phyloP scores from a whole-genome alignment of 2,113 vertebrate species.

The Sylvicapra grimmia region DNA sequence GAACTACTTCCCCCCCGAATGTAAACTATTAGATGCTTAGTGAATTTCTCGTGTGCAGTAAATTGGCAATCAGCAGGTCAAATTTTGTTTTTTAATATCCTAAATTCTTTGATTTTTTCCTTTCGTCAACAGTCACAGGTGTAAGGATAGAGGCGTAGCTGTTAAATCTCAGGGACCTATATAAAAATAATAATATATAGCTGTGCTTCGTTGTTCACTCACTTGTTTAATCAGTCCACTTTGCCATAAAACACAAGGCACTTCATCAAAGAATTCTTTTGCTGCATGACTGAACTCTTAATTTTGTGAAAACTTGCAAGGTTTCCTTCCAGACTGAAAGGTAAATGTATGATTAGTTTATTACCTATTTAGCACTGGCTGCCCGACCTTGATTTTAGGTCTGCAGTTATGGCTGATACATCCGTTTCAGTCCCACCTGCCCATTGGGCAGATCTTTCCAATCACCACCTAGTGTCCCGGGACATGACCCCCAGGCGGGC shows the following conservation, averaged over 20 bases:
- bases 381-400: not conserved
- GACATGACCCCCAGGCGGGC: no score
- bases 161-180: not conserved
- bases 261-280: conserved; percentile 6
- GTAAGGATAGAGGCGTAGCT: not conserved
- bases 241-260: not conserved
- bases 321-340: not conserved
- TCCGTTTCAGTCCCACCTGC: not conserved
- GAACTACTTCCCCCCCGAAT: not conserved
- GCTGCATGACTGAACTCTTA: not conserved
- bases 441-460: not conserved
- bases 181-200: conserved; percentile 3
- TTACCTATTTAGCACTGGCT: not conserved
- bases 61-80: not conserved
- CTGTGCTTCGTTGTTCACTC: not conserved
- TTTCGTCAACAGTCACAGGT: not conserved
- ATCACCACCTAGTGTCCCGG: not conserved
- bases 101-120: not conserved
- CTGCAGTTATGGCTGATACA: not conserved
- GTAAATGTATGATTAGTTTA: not conserved
- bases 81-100: conserved; percentile 16
- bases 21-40: conserved; percentile 20
- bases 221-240: not conserved
- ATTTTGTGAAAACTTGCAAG: not conserved
- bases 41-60: conserved; percentile 24